These are phyloP conservation scores for Bathynomus jamesi DNA, from an alignment of 1,140 invertebrate genomes.

Conservation along the genomic window DNA sequence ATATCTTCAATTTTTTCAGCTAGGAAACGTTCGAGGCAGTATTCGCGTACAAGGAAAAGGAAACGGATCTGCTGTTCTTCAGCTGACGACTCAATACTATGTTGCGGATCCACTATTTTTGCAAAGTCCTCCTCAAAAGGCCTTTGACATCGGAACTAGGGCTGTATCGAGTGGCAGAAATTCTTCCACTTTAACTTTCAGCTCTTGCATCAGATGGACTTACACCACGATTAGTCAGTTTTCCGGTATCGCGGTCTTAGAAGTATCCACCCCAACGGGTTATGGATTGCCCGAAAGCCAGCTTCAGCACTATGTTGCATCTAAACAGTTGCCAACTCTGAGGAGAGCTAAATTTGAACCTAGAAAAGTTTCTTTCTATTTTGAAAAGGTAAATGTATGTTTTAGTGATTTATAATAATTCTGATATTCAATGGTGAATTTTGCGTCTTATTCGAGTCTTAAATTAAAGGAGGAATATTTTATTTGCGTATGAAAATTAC, in stretches of 20 bases:
- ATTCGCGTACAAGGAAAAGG: conserved; percentile 83
- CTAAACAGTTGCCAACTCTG: conserved; percentile 61
- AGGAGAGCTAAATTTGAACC: conserved; percentile 73
- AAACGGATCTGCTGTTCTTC: conserved; percentile 80
- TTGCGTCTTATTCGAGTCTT: neutral
- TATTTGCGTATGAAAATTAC: neutral
- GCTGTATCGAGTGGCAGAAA: neutral
- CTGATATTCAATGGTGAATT: neutral
- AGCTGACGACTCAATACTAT: conserved; percentile 91
- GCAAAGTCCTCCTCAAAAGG: conserved; percentile 66
- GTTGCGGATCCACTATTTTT: conserved; percentile 80
- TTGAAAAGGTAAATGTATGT: conserved; percentile 85
- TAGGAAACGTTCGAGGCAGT: no score
- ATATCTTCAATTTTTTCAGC: no score
- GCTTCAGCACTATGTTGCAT: conserved; percentile 74
- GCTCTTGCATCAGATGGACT: conserved; percentile 55
- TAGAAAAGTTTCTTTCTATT: conserved; percentile 84
- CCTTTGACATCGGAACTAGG: conserved; percentile 71
- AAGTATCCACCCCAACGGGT: conserved; percentile 84
- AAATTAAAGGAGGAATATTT: neutral
- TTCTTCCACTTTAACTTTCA: neutral
- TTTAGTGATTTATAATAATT: neutral
- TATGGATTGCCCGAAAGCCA: conserved; percentile 87
- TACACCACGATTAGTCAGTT: conserved; percentile 63
- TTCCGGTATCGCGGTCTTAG: conserved; percentile 86